Conservation (phyloP, 2,797 vertebrate genomes). For the Phalloptychus januarius region DNA sequence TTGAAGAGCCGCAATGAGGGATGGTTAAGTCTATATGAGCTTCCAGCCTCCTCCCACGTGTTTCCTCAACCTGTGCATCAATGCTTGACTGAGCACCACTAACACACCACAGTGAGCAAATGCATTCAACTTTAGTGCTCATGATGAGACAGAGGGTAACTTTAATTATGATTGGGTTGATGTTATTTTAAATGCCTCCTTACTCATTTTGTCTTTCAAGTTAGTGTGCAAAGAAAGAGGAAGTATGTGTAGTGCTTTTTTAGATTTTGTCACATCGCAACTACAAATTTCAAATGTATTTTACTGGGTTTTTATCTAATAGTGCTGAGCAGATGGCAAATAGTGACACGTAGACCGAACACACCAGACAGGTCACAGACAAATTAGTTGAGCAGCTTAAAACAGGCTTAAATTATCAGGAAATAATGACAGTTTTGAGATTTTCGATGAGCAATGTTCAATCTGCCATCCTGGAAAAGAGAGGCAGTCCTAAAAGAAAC, state of each 20-base stretch:
- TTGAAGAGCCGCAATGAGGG: slow-evolving; percentile 49
- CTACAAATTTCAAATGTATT: background rate
- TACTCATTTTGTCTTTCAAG: background rate
- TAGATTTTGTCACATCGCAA: background rate
- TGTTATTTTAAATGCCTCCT: slow-evolving; percentile 22
- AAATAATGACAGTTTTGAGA: background rate
- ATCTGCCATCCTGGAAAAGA: background rate
- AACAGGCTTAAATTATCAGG: background rate
- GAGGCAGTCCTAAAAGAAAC: background rate
- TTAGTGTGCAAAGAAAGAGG: background rate
- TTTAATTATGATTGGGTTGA: slow-evolving; percentile 31
- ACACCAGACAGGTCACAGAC: background rate
- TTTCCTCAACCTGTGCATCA: slow-evolving; percentile 33
- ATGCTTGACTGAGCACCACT: slow-evolving; percentile 21
- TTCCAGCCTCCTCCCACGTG: slow-evolving; percentile 22
- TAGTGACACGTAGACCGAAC: background rate
- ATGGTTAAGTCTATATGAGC: slow-evolving; percentile 53
- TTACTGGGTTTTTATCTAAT: background rate
- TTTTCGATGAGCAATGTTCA: background rate
- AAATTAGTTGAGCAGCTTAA: background rate
- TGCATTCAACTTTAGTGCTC: slow-evolving; percentile 13
- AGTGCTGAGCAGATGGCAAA: background rate
- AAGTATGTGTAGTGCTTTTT: background rate
- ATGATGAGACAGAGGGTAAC: slow-evolving; percentile 20
- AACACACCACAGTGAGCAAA: slow-evolving; percentile 20